phyloP scores from a whole-genome alignment of 2,113 vertebrate genomes.

The Pteronura brasiliensis region DNA sequence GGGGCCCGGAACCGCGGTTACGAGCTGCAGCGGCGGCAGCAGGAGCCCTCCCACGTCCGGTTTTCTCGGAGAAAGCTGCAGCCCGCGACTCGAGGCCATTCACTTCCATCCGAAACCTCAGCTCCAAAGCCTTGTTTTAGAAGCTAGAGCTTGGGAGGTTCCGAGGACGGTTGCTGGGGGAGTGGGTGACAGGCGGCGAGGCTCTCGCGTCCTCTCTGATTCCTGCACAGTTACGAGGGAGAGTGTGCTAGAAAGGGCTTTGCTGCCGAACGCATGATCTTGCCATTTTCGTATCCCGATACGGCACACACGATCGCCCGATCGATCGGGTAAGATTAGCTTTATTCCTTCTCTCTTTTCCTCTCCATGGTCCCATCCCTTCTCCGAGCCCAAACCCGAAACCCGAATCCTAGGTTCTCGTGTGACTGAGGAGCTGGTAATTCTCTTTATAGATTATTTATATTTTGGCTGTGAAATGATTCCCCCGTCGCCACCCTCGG shows the following conservation, averaged over 20 bases:
- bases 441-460: not conserved
- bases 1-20: not conserved
- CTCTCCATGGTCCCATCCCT: not conserved
- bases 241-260: not conserved
- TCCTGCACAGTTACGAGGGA: not conserved
- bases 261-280: not conserved
- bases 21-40: not conserved
- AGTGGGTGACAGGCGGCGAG: not conserved
- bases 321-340: conserved; percentile 73
- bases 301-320: not conserved
- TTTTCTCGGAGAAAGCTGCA: not conserved
- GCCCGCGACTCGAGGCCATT: not conserved
- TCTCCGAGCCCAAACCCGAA: not conserved
- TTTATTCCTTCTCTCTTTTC: not conserved
- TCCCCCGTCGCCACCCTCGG: rapidly evolving
- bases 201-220: not conserved
- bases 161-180: not conserved
- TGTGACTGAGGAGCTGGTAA: not conserved
- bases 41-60: not conserved
- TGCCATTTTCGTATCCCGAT: not conserved
- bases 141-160: not conserved
- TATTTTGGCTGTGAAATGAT: not conserved
- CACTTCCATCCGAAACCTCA: not conserved
- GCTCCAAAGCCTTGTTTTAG: not conserved
- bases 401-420: not conserved